Conservation (phyloP, 2,113 vertebrate genomes). For the Chrysochloris asiatica region DNA sequence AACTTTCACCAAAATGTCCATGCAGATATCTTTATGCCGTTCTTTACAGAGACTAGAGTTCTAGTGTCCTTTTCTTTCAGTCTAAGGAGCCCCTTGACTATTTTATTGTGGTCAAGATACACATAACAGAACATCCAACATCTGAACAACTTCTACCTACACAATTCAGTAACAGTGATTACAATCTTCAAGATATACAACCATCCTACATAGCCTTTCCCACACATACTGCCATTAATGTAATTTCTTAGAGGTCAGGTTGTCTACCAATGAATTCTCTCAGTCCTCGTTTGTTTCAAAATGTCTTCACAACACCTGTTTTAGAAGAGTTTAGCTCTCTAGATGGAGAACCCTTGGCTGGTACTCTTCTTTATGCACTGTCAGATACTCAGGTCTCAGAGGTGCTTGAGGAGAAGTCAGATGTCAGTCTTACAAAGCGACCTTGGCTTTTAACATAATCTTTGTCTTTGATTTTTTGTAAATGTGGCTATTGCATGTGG, state of each 20-base stretch:
- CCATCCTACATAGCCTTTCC: neutral
- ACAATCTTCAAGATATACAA: neutral
- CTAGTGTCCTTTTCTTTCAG: slow-evolving; percentile 30
- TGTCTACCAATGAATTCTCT: too few species aligned
- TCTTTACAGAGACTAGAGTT: too few species aligned
- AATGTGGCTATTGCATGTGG: neutral
- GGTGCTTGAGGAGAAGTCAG: neutral
- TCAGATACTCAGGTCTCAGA: neutral
- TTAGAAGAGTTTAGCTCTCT: neutral
- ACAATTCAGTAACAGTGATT: neutral
- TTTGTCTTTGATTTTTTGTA: too few species aligned
- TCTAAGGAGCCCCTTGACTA: neutral
- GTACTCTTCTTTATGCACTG: neutral
- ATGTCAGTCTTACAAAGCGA: neutral
- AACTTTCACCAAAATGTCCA: too few species aligned
- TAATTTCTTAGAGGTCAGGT: too few species aligned
- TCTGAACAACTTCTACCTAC: neutral
- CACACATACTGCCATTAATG: neutral
- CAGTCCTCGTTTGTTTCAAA: neutral
- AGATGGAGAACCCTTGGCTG: neutral
- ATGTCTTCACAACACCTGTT: neutral
- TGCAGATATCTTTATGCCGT: too few species aligned
- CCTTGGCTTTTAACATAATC: neutral
- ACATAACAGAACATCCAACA: neutral
- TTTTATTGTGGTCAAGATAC: neutral